Evolutionary conservation across 2,888 invertebrate species (phyloP).

Genomic region (Andrena praecox): DNA sequence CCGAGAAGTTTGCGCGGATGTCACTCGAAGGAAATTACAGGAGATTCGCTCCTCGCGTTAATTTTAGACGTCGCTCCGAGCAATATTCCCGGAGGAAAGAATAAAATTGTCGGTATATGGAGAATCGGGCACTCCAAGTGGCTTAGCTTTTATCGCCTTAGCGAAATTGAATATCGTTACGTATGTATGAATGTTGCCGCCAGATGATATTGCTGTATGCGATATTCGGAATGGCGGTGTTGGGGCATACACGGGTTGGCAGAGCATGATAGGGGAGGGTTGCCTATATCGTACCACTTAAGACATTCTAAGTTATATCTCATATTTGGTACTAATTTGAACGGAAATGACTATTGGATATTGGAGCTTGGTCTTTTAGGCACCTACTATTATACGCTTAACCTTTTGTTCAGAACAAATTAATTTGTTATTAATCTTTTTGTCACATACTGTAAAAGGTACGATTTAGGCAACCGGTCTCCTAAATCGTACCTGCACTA

Average conservation of each 20-base stretch:
- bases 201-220: slow-evolving; percentile 1
- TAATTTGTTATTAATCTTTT: too few species aligned
- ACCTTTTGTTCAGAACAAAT: too few species aligned
- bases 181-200: slow-evolving; percentile 10
- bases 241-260: not conserved
- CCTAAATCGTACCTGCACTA: too few species aligned
- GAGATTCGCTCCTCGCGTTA: slow-evolving; percentile 5
- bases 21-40: slow-evolving; percentile 30
- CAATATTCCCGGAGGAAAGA: not conserved
- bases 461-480: too few species aligned
- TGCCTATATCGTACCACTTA: too few species aligned
- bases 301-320: too few species aligned
- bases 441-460: too few species aligned
- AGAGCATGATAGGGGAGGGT: slow-evolving; percentile 16
- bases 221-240: not conserved
- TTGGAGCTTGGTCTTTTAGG: too few species aligned
- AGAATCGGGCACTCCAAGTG: not conserved
- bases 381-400: too few species aligned
- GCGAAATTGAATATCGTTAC: slow-evolving; percentile 15
- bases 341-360: too few species aligned
- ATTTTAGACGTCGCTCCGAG: slow-evolving; percentile 20
- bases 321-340: too few species aligned
- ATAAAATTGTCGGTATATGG: not conserved
- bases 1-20: slow-evolving; percentile 19
- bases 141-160: slow-evolving; percentile 26